Percentiles rank a stretch among this genome's conserved stretches.
phyloP scores from a whole-genome alignment of 2,888 invertebrate species.

The Pogonocherus hispidulus region DNA sequence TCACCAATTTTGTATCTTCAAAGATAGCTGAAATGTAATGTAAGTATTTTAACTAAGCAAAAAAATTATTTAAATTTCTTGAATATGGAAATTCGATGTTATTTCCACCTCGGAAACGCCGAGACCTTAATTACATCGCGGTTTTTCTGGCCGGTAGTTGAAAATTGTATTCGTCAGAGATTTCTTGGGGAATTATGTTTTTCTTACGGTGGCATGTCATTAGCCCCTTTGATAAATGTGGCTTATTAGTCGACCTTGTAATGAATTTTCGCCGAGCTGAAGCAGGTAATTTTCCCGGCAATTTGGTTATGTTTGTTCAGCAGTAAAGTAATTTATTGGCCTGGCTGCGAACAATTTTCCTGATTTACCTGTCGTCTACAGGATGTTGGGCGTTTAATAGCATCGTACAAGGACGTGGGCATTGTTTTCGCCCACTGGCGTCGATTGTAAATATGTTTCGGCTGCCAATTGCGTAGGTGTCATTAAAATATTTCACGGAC shows the following conservation, averaged over 20 bases:
- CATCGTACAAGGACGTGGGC: not conserved
- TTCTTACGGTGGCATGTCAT: constrained; percentile 46
- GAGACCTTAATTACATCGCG: constrained; percentile 14
- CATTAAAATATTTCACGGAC: not conserved
- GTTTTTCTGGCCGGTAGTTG: not conserved
- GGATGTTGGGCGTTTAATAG: constrained; percentile 20
- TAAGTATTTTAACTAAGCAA: not conserved
- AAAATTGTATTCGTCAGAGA: constrained; percentile 35
- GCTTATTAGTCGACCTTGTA: constrained; percentile 65
- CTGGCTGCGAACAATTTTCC: constrained; percentile 48
- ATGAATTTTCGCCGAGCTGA: constrained; percentile 63
- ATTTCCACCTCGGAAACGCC: constrained; percentile 18
- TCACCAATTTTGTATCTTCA: too few species aligned
- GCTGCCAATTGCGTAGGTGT: constrained; percentile 1
- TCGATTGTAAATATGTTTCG: not conserved
- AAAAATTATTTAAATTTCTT: not conserved
- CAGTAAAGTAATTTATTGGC: constrained; percentile 62
- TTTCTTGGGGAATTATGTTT: constrained; percentile 43
- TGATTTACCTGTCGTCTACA: constrained; percentile 28
- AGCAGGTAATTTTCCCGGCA: constrained; percentile 67
- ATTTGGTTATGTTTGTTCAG: constrained; percentile 67
- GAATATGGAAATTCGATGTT: not conserved
- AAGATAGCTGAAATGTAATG: not conserved
- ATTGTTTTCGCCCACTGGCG: not conserved
- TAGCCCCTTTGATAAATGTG: constrained; percentile 61